phyloP scores from a whole-genome alignment of 2,888 invertebrate species.

The Meganola albula region DNA sequence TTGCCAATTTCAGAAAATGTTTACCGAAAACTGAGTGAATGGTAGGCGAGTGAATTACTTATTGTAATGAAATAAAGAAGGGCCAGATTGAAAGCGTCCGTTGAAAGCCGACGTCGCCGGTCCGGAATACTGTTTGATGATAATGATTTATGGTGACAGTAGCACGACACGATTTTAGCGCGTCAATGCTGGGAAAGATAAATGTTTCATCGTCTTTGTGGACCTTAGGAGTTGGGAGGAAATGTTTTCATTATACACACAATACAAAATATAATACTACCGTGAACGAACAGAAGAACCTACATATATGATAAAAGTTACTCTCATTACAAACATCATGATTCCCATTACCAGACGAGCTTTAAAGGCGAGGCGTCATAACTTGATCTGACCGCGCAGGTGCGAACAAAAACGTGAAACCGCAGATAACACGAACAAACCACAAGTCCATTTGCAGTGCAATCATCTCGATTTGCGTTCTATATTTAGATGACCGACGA shows the following conservation, averaged over 20 bases:
- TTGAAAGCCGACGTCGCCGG: conserved; percentile 62
- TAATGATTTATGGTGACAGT: conserved; percentile 74
- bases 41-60: conserved; percentile 71
- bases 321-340: conserved; percentile 23
- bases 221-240: conserved; percentile 46
- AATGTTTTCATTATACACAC: conserved; percentile 38
- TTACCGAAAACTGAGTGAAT: conserved; percentile 71
- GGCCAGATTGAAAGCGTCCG: conserved; percentile 71
- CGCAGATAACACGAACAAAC: conserved; percentile 49
- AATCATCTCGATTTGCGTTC: conserved; percentile 57
- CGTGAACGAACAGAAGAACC: too few species aligned
- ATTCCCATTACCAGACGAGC: conserved; percentile 22
- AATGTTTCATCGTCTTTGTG: conserved; percentile 58
- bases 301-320: too few species aligned
- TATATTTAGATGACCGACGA: conserved; percentile 58
- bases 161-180: conserved; percentile 64
- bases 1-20: conserved; percentile 73
- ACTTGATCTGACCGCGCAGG: conserved; percentile 57
- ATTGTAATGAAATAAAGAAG: conserved; percentile 75
- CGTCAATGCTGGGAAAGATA: conserved; percentile 66
- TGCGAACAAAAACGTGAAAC: conserved; percentile 58
- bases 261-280: too few species aligned
- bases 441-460: conserved; percentile 50
- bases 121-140: conserved; percentile 60
- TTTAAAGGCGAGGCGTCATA: conserved; percentile 33